These are phyloP conservation scores for Drosophila bocki DNA, from an alignment of 1,140 invertebrate species.

Conservation along the genomic window DNA sequence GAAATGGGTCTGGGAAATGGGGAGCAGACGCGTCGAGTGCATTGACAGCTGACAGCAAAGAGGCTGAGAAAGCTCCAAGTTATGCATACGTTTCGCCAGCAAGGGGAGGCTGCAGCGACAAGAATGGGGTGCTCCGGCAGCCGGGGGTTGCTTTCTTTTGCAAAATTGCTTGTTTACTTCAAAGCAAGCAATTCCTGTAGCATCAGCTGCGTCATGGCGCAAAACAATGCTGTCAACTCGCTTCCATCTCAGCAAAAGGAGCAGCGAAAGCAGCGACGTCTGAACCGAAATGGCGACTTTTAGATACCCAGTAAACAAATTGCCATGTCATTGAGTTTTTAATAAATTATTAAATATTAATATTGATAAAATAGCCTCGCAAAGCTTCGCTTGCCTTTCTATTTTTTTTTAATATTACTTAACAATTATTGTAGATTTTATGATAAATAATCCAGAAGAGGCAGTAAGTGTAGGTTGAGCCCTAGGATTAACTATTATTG, in stretches of 20 bases:
- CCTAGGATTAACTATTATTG: no score
- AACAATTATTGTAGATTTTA: no score
- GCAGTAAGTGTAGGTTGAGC: no score
- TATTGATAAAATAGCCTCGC: no score
- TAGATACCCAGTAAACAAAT: background rate
- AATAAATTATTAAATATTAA: background rate
- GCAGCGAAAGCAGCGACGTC: constrained; percentile 7
- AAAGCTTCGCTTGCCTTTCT: background rate
- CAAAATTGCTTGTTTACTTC: constrained; percentile 82
- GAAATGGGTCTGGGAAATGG: constrained; percentile 44
- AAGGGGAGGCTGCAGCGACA: constrained; percentile 1
- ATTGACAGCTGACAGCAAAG: constrained; percentile 80
- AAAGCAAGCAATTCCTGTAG: constrained; percentile 78
- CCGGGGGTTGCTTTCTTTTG: constrained; percentile 50
- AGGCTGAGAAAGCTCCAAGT: constrained; percentile 53
- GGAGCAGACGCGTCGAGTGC: constrained; percentile 66
- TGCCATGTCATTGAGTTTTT: background rate
- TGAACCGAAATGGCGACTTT: background rate
- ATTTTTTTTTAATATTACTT: no score
- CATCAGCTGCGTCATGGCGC: constrained; percentile 74
- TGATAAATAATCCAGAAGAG: no score
- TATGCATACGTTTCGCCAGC: constrained; percentile 56
- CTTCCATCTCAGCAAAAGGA: constrained; percentile 45
- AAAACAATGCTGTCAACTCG: constrained; percentile 79
- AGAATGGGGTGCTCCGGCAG: constrained; percentile 1